Percentiles rank a stretch among this genome's conserved stretches.
phyloP scores from a whole-genome alignment of 1,140 invertebrate species.

The Choristoneura fumiferana region DNA sequence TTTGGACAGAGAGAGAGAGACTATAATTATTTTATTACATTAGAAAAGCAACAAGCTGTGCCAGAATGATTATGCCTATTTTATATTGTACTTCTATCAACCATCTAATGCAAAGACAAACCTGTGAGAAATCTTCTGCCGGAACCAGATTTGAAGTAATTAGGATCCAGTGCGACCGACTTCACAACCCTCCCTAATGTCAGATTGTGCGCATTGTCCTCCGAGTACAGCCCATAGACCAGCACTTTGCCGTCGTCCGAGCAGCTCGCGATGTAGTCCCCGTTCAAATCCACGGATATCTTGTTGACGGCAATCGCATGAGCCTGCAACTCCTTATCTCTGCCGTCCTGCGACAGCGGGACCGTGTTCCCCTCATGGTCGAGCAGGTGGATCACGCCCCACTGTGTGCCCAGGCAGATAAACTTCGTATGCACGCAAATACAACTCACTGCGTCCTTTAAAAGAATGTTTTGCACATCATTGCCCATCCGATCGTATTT shows the following conservation, averaged over 20 bases:
- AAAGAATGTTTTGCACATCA: slow-evolving; percentile 91
- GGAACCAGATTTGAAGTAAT: slow-evolving; percentile 87
- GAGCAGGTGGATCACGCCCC: slow-evolving; percentile 92
- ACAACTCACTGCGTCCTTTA: slow-evolving; percentile 93
- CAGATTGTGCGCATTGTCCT: slow-evolving; percentile 89
- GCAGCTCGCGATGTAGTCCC: slow-evolving; percentile 93
- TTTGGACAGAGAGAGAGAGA: too few species aligned
- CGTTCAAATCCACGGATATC: slow-evolving; percentile 95
- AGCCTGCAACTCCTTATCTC: slow-evolving; percentile 85
- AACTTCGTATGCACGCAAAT: slow-evolving; percentile 97
- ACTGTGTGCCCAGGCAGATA: slow-evolving; percentile 94
- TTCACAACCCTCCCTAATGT: slow-evolving; percentile 91
- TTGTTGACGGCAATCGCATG: slow-evolving; percentile 95
- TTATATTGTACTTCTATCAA: too few species aligned
- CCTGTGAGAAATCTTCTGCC: slow-evolving; percentile 90
- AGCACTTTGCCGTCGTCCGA: slow-evolving; percentile 96
- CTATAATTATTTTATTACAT: too few species aligned
- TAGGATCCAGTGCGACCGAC: slow-evolving; percentile 93
- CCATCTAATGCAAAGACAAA: too few species aligned
- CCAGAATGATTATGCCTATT: too few species aligned
- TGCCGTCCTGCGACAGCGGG: slow-evolving; percentile 73
- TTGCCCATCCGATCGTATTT: slow-evolving; percentile 94
- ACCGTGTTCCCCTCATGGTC: slow-evolving; percentile 96
- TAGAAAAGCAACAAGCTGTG: too few species aligned
- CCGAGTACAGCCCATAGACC: slow-evolving; percentile 89